A percentile compares a stretch with the other conserved stretches of the same genome.
These are phyloP conservation scores for Folsomia manolachei DNA, from an alignment of 2,888 invertebrate genomes.

Conservation along the genomic window DNA sequence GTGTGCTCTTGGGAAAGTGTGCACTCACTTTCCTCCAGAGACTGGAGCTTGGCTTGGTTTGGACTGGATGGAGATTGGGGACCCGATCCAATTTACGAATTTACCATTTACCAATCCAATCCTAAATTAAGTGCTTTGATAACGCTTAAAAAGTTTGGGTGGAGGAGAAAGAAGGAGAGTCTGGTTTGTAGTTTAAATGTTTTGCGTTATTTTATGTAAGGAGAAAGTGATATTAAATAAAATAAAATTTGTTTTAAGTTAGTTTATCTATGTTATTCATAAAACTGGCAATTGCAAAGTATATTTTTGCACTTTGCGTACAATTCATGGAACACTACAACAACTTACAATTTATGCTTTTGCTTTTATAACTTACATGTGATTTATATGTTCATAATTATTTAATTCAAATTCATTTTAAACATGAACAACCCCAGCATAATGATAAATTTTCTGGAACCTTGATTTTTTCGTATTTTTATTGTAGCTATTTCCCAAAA, in stretches of 20 bases:
- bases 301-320: no score
- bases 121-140: slow-evolving; percentile 8
- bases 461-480: no score
- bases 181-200: background rate
- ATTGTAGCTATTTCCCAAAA: no score
- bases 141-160: background rate
- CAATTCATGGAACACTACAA: no score
- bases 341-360: no score
- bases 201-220: background rate
- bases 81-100: slow-evolving; percentile 8
- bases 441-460: no score
- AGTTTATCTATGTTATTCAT: no score
- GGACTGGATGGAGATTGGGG: background rate
- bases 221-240: background rate
- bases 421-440: no score
- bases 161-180: background rate
- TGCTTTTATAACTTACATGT: no score
- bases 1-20: slow-evolving; percentile 13
- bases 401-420: no score
- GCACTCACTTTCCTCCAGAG: slow-evolving; percentile 2
- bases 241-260: background rate
- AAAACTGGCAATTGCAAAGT: no score
- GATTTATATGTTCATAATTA: no score
- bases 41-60: background rate
- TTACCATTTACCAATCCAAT: slow-evolving; percentile 10